phyloP scores from a whole-genome alignment of 2,888 invertebrate genomes.

The Drosophila percnosoma region DNA sequence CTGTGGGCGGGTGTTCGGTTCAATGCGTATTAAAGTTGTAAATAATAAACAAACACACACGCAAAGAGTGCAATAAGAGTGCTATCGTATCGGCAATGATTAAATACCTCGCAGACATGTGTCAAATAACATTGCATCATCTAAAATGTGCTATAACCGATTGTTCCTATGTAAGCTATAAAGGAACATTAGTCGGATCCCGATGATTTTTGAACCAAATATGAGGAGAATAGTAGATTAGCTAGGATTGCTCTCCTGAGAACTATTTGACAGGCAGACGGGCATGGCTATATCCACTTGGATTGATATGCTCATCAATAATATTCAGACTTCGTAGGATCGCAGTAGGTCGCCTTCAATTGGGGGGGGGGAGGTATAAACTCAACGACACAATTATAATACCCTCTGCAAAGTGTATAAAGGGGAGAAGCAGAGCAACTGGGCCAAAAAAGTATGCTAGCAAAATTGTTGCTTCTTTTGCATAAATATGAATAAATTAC shows the following conservation, averaged over 20 bases:
- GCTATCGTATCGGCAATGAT: background rate
- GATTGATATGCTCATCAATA: no score
- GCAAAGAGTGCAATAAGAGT: slow-evolving; percentile 17
- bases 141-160: background rate
- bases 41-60: slow-evolving; percentile 47
- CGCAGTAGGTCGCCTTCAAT: background rate
- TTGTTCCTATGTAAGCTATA: background rate
- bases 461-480: slow-evolving; percentile 74
- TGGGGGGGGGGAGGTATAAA: background rate
- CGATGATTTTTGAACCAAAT: background rate
- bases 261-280: background rate
- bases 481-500: slow-evolving; percentile 81
- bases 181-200: background rate
- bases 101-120: background rate
- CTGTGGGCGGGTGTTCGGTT: slow-evolving; percentile 6
- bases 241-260: background rate
- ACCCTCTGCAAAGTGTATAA: background rate
- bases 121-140: background rate
- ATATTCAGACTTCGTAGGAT: background rate
- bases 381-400: background rate
- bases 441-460: slow-evolving; percentile 64
- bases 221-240: background rate
- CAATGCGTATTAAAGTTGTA: slow-evolving; percentile 52
- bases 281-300: no score
- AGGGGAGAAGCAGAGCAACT: slow-evolving; percentile 22